Conservation (phyloP, 2,888 invertebrate species). For the Platypus cylindrus region DNA sequence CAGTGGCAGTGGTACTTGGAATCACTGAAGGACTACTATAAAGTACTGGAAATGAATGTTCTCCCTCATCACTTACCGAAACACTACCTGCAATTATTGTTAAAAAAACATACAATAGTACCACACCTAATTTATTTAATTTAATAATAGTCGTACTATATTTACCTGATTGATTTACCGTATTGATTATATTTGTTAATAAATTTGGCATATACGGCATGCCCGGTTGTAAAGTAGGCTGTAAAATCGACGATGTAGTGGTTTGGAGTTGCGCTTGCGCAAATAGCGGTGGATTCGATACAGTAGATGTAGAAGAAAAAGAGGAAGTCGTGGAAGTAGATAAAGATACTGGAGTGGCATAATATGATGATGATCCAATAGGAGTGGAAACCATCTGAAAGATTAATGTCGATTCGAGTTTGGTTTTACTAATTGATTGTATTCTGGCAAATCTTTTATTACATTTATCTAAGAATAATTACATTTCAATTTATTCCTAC, state of each 20-base stretch:
- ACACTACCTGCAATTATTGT: no score
- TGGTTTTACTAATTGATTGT: background rate
- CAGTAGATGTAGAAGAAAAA: slow-evolving; percentile 5
- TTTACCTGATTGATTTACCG: slow-evolving; percentile 8
- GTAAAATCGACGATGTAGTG: slow-evolving; percentile 18
- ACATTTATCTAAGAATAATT: background rate
- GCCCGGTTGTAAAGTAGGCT: slow-evolving; percentile 24
- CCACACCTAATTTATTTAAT: background rate
- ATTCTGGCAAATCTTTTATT: background rate
- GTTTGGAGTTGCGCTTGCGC: slow-evolving; percentile 11
- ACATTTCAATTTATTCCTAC: slow-evolving; percentile 22
- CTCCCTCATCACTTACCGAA: slow-evolving; percentile 4
- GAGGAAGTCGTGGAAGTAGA: slow-evolving; percentile 13
- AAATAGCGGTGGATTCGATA: slow-evolving; percentile 15
- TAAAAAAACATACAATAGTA: background rate
- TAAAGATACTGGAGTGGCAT: slow-evolving; percentile 18
- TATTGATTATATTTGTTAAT: slow-evolving; percentile 12
- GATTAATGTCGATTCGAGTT: background rate
- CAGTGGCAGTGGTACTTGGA: slow-evolving; percentile 20
- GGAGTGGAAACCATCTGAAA: slow-evolving; percentile 54
- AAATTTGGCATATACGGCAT: slow-evolving; percentile 25
- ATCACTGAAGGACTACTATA: slow-evolving; percentile 24
- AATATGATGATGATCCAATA: slow-evolving; percentile 35
- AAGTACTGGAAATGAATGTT: slow-evolving; percentile 31
- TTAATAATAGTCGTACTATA: background rate